Base-by-base conservation (phyloP, 2,113 vertebrate genomes). In the Pseudolaguvia tuberculata region DNA sequence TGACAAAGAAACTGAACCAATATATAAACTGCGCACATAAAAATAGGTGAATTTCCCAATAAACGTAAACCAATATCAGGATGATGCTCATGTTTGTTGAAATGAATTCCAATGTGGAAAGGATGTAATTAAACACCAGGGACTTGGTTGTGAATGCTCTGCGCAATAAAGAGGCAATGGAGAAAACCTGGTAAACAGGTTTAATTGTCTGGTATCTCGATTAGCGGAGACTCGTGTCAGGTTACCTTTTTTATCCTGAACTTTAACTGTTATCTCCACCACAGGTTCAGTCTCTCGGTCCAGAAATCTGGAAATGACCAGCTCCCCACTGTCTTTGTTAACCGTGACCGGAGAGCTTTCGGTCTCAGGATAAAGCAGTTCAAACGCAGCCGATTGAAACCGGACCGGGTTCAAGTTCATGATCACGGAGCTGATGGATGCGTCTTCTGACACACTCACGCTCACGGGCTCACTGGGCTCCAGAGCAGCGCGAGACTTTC, bases 381-480 rank as follows among this genome's bases (percentile, higher is more conserved):
- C 91, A 84, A 94, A 94, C 0, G 83, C 75, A 6, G 90, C 84
- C 8, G 88, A 39, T 73, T 89, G 90, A 78, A 90, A 91, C 42
- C 86, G 83, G 67, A 84, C 87, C 9, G 93, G 90, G 71, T 81
- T 88, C 83, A 95, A 81, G 67, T 86, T 85, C 81, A 91, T 88
- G 81, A 94, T 87, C 67, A 90, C 89, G 0, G 89, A 90, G 27
- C 93, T 92, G 58, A 91, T 88, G 0, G 84, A 87, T 2, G 91
- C 86, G 63, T 95, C 91, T 84, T 94, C 94, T 27, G 93, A 92
- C 81, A 94, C 87, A 35, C 89, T 89, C 25, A 94, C 88, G 0
- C 87, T 84, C 63, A 91, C 76, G 0, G 90, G 86, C 0, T 76
- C 84, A 62, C 89, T 87, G 0, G 88, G 76, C 1, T 88, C 87